Conservation (phyloP, 2,113 vertebrate species). For the Cacatua alba region DNA sequence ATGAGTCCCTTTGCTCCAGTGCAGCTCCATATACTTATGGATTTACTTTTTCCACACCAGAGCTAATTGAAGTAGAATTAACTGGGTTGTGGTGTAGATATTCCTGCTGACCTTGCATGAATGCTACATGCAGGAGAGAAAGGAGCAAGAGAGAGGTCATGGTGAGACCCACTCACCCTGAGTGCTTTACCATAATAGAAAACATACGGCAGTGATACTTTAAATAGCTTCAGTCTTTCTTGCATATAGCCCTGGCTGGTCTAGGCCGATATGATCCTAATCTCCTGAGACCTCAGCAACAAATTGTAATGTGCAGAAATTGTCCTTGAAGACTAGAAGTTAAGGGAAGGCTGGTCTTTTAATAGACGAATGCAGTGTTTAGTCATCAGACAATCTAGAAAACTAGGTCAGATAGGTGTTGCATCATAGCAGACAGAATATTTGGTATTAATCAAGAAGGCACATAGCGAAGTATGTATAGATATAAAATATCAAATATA, state of each 20-base stretch:
- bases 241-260: not conserved
- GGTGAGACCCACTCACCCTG: not conserved
- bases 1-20: not conserved
- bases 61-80: not conserved
- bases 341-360: not conserved
- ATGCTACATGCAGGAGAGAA: not conserved
- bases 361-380: not conserved
- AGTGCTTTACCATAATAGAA: not conserved
- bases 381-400: not conserved
- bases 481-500: not conserved
- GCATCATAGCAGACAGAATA: not conserved
- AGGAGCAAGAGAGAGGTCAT: not conserved
- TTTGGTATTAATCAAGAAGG: not conserved
- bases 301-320: not conserved
- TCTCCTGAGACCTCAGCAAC: not conserved
- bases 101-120: not conserved
- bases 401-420: not conserved
- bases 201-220: not conserved
- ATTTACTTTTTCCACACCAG: not conserved
- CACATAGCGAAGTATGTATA: not conserved
- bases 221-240: not conserved
- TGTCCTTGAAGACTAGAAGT: not conserved
- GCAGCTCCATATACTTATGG: fast-evolving
- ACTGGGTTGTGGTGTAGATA: not conserved
- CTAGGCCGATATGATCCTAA: not conserved